Base-by-base conservation (phyloP, 2,113 vertebrate species). In the Leptobrachium ailaonicum region DNA sequence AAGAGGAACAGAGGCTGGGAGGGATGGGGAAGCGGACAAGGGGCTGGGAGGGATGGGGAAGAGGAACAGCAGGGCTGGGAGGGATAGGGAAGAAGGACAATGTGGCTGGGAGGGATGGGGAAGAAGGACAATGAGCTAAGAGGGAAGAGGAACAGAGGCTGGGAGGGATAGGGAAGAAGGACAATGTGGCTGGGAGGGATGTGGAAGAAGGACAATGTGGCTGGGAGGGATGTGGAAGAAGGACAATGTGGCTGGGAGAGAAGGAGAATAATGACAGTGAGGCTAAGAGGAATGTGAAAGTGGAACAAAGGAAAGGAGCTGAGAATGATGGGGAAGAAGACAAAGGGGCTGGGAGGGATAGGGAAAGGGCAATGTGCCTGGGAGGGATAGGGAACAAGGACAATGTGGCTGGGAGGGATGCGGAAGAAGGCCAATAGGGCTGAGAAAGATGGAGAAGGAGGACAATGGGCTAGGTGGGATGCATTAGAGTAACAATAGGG, bases 61-160 rank as follows among this genome's bases (percentile, higher is more conserved):
- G 8, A 4, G 2, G 56, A 60, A 10, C 11, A 4, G 56, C n/a
- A n/a, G 1, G 2, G 2, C 11, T 2, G 2, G 2, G 8, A 60
- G 8, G n/a, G 8, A 60, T 13, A 2, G 8, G 8, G 8, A 60
- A 9, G 56, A n/a, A 60, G n/a, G 8, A 2, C 11, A 60, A 2
- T 2, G 56, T 2, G 8, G 8, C 2, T 13, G 8, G 8, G 8
- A 10, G 56, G n/a, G 56, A 9, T 2, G 8, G n/a, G 56, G 8
- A 10, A n/a, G 2, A 0, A 0, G 20, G 20, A 32, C 20, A 10
- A 10, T 0, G 1, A 1, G 20, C 20, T 32, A 1, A 1, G 20
- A 32, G 20, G 20, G 20, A 32, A 32, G 20, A 10, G 8, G 56
- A 10, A 60, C 11, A 9, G 2, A 1, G 11, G 56, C 11, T 3